Evolutionary conservation across 2,888 invertebrate species (phyloP), one percentile per base, ranked within the genome.

Genomic region (Chymomyza amoena): DNA sequence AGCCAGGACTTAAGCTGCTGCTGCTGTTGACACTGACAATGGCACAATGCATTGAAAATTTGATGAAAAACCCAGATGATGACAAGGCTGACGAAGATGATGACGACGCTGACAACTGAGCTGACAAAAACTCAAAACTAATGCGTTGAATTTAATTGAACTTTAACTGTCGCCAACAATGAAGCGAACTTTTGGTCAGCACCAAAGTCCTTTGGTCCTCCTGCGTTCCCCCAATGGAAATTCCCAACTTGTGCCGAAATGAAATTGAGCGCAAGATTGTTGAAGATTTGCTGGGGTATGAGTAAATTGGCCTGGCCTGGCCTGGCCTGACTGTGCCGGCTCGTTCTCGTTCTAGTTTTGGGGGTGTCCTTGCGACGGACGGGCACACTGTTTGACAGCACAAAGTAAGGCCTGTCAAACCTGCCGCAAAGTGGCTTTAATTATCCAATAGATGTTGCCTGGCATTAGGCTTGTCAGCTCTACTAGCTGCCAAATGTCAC

Each of bases 401-500:
- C 77, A 88, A 85, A 85, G 81, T 84, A 67, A 73, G 72, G 73
- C 75, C 84, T 85, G 85, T 88, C 85, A 85, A 84, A 88, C 76
- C 87, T 84, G 84, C 80, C 81, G 76, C 81, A 80, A 88, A 85
- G 80, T 87, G 88, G 85, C 84, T 88, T 67, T 84, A 84, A 84
- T 84, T 84, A 88, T 86, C 88, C 80, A 84, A 88, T 88, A 88
- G 82, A 86, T 54, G 32, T 66, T 15, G 32, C 54, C n/a, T n/a
- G 36, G 60, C 52, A 61, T 61, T 54, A 61, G 61, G 36, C 32
- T 61, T 66, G 32, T 61, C 65, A 52, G 64, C 20, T 51, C 20
- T 51, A 18, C 13, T 45, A 59, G 56, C 20, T 59, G 52, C 10
- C 20, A 57, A 25, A 13, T 82, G 82, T 83, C 87, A 83, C 61